A percentile compares a stretch with the other conserved stretches of the same genome.
These are phyloP conservation scores for Trypoxylon attenuatum DNA, from an alignment of 2,888 invertebrate genomes.

Conservation along the genomic window DNA sequence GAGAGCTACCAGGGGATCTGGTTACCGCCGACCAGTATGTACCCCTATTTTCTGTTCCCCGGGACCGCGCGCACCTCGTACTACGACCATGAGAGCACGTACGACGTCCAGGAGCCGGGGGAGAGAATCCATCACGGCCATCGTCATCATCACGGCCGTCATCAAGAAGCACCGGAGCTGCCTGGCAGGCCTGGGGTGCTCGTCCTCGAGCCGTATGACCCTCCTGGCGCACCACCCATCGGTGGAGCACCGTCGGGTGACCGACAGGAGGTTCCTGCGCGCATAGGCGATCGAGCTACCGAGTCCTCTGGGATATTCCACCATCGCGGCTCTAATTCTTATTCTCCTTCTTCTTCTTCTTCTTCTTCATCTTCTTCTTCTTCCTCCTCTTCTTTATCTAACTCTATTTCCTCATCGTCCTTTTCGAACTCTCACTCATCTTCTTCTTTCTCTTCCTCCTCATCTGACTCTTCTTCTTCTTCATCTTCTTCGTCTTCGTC, in stretches of 20 bases:
- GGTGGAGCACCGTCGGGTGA: constrained; percentile 45
- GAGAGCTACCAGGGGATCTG: constrained; percentile 77
- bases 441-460: constrained; percentile 47
- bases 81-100: constrained; percentile 63
- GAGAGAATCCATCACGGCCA: constrained; percentile 48
- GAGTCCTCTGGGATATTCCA: constrained; percentile 39
- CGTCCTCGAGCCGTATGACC: constrained; percentile 60
- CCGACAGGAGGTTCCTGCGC: too few species aligned
- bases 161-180: constrained; percentile 62
- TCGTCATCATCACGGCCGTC: constrained; percentile 51
- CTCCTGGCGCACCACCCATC: constrained; percentile 50
- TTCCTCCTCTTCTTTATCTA: not conserved
- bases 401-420: constrained; percentile 35
- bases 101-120: constrained; percentile 57
- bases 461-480: constrained; percentile 54
- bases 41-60: constrained; percentile 80
- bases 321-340: constrained; percentile 44
- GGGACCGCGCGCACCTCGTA: constrained; percentile 73
- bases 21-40: constrained; percentile 77
- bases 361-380: not conserved
- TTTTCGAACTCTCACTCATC: constrained; percentile 38
- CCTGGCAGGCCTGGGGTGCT: constrained; percentile 63
- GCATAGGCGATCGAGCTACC: constrained; percentile 29
- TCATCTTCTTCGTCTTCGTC: constrained; percentile 62
- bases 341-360: constrained; percentile 12